phyloP scores from a whole-genome alignment of 2,113 vertebrate genomes.

The Lagopus leucura region DNA sequence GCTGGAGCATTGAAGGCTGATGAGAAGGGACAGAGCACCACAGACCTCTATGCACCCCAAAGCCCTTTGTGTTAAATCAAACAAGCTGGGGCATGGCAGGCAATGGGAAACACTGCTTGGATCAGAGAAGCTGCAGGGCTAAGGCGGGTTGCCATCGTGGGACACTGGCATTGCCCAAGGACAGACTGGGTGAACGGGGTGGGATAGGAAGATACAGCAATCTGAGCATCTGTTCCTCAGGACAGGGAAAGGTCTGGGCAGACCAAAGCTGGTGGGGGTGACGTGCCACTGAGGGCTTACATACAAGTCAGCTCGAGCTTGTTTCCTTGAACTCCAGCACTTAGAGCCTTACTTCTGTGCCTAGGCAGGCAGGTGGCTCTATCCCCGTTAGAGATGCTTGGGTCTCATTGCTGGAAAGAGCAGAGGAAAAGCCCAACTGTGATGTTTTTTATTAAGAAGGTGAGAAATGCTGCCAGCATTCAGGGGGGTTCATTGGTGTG shows the following conservation, averaged over 20 bases:
- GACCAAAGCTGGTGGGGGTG: background rate
- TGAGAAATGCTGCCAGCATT: background rate
- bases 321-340: background rate
- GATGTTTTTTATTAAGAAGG: background rate
- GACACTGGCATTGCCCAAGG: background rate
- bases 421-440: background rate
- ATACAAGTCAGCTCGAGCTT: background rate
- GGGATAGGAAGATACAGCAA: background rate
- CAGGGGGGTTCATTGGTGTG: background rate
- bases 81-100: background rate
- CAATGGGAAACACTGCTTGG: background rate
- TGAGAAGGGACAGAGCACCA: background rate
- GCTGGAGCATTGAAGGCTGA: background rate
- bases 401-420: rapidly evolving
- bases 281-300: background rate
- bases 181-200: background rate
- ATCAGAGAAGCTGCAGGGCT: background rate
- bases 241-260: background rate
- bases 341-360: background rate
- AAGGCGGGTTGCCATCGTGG: background rate
- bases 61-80: background rate
- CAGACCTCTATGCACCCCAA: rapidly evolving
- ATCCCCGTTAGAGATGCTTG: background rate
- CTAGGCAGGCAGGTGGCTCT: background rate
- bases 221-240: background rate